Evolutionary conservation across 2,888 invertebrate species (phyloP).

Genomic region (Meiosimyza decipiens): DNA sequence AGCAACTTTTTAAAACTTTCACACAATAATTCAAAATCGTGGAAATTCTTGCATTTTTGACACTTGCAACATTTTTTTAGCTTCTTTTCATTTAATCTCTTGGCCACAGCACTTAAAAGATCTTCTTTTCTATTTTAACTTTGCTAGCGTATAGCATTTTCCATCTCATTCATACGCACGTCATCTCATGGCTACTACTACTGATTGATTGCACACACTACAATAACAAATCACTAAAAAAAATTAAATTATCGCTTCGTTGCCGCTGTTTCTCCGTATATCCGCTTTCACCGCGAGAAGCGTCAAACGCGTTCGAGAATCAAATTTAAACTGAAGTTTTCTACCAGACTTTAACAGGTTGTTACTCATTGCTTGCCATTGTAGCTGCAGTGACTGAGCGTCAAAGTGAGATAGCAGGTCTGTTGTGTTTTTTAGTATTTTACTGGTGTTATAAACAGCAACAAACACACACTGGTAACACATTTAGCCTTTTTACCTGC

Average conservation of each 20-base stretch:
- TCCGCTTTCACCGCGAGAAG: slow-evolving; percentile 12
- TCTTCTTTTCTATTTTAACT: slow-evolving; percentile 1
- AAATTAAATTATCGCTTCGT: too few species aligned
- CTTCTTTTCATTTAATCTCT: neutral
- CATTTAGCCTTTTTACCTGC: neutral
- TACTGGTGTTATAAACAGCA: slow-evolving; percentile 4
- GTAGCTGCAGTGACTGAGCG: neutral
- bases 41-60: too few species aligned
- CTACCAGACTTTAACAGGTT: slow-evolving; percentile 29
- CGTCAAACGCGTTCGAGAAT: slow-evolving; percentile 32
- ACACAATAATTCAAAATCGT: too few species aligned
- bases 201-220: neutral
- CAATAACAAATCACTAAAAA: neutral
- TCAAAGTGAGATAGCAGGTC: slow-evolving; percentile 10
- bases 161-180: slow-evolving; percentile 44
- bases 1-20: neutral
- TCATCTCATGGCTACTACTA: slow-evolving; percentile 39
- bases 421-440: slow-evolving; percentile 2
- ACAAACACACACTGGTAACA: neutral
- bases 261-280: neutral
- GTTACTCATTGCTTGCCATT: neutral
- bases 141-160: neutral
- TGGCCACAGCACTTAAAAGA: slow-evolving; percentile 4
- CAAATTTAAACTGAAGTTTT: slow-evolving; percentile 31
- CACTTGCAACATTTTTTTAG: too few species aligned